Evolutionary conservation across 2,113 vertebrate species (phyloP).

Genomic region (Alectura lathami): DNA sequence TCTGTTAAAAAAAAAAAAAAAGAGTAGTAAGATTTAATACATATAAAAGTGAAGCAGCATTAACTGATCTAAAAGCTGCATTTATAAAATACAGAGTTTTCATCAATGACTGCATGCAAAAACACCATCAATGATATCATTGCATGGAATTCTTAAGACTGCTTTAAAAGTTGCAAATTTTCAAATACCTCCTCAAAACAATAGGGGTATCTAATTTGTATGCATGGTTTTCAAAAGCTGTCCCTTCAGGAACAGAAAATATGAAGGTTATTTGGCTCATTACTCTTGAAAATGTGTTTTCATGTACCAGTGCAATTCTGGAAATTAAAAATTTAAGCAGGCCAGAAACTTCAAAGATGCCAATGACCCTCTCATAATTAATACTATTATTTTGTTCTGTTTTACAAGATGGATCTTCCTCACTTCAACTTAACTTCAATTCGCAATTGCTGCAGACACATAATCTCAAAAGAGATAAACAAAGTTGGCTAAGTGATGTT

Average conservation of each 20-base stretch:
- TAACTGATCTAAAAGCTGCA: not conserved
- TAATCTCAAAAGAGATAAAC: not conserved
- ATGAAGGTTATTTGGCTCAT: not conserved
- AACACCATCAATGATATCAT: not conserved
- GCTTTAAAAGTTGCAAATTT: not conserved
- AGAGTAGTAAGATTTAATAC: conserved; percentile 43
- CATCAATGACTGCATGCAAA: not conserved
- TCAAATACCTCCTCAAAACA: not conserved
- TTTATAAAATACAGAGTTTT: conserved; percentile 11
- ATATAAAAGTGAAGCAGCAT: not conserved
- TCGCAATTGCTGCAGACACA: not conserved
- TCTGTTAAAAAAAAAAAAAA: conserved; percentile 74
- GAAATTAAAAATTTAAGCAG: not conserved
- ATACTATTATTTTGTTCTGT: not conserved
- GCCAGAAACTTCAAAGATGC: not conserved
- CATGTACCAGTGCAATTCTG: not conserved
- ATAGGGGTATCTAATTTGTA: not conserved
- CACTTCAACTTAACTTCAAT: not conserved
- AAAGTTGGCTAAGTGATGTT: not conserved
- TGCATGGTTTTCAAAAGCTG: not conserved
- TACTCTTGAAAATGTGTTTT: not conserved
- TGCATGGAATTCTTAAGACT: conserved; percentile 28
- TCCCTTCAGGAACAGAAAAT: not conserved
- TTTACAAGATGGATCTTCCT: not conserved
- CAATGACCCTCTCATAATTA: not conserved